Evolutionary conservation across 2,113 vertebrate genomes (phyloP).

Genomic region (Psettodes erumei): DNA sequence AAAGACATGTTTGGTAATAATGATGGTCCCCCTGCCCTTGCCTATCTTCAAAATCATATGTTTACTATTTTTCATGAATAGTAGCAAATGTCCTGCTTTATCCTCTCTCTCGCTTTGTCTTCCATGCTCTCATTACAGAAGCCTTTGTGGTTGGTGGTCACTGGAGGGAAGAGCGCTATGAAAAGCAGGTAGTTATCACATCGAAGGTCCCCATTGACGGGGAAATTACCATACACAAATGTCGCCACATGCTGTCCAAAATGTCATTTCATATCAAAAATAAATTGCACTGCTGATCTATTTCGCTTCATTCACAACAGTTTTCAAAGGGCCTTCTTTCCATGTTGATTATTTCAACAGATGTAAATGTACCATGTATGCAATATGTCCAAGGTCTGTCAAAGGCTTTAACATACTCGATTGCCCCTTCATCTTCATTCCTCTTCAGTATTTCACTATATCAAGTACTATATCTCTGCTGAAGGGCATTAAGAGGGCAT

Average conservation of each 20-base stretch:
- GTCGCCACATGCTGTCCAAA: not conserved
- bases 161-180: not conserved
- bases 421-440: too few relatives aligned
- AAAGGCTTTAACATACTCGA: too few relatives aligned
- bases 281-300: not conserved
- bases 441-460: not conserved
- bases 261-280: constrained; percentile 32
- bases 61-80: constrained; percentile 24
- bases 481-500: not conserved
- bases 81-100: not conserved
- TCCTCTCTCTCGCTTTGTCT: constrained; percentile 23
- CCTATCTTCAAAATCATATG: constrained; percentile 7
- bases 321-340: not conserved
- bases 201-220: constrained; percentile 34
- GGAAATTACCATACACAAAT: constrained; percentile 22
- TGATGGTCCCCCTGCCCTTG: not conserved
- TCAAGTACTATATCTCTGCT: not conserved
- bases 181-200: constrained; percentile 51
- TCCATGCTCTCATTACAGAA: not conserved
- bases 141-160: constrained; percentile 15
- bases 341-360: not conserved
- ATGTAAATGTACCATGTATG: not conserved
- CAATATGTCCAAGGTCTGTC: not conserved
- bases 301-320: not conserved
- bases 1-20: not conserved